Base-by-base conservation (phyloP, 2,888 invertebrate species). In the Tryphoninae sp. region DNA sequence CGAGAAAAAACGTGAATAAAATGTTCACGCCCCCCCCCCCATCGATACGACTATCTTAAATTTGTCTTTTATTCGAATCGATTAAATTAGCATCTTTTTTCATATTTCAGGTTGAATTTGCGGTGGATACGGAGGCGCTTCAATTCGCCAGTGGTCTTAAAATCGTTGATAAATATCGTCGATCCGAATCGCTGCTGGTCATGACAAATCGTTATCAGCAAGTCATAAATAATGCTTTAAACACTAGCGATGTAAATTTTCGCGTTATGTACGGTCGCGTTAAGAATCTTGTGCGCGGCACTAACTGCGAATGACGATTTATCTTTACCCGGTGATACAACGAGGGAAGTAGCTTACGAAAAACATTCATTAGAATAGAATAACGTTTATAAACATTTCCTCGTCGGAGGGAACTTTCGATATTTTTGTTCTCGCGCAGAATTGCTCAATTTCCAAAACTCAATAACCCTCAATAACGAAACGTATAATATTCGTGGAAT, bases 121-220 rank as follows among this genome's bases (percentile, higher is more conserved):
- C 94, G 0, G 88, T 93, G n/a, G 93, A 96, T 88, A 91, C 91
- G 45, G 92, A 94, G 74, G 94, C 94, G 0, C 90, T 96, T 68
- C 96, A 96, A 88, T 96, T 96, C 87, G 93, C 94, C 1, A 95
- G 95, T 87, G 96, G 96, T 0, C 86, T 96, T 2, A 96, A 96
- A 92, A 92, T 96, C 1, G 93, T 95, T 11, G 94, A 94, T 76
- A 92, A 71, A 0, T 53, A 64, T 2, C 19, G 92, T 83, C 93
- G 93, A 2, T 92, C 93, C 73, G 94, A 95, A 87, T 95, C 95
- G 85, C 90, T 96, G 2, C 95, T 95, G 95, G 92, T 95, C 7
- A 81, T 95, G 11, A 95, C 96, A 0, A 94, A 94, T 62, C 94
- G 95, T 78, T 95, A 95, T 89, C 96, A 96, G 90, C 95, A 94